These are phyloP conservation scores for Drosophila melanica DNA, from an alignment of 1,140 invertebrate genomes.

Conservation along the genomic window DNA sequence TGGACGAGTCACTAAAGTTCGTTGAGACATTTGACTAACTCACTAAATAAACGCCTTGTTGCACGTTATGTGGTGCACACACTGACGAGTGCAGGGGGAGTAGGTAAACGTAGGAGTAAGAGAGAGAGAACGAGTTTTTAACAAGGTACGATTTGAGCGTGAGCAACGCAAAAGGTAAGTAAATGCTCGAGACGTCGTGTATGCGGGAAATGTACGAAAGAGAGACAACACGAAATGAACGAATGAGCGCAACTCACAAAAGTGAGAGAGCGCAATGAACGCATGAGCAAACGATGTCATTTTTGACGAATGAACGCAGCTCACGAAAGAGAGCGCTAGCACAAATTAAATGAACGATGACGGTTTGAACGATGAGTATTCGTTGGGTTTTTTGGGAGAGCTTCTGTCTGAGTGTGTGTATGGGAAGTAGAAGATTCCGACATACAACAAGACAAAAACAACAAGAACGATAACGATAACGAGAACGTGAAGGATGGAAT, in stretches of 20 bases:
- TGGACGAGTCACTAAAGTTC: slow-evolving; percentile 27
- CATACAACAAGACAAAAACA: slow-evolving; percentile 38
- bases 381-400: neutral
- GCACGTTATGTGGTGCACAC: slow-evolving; percentile 31
- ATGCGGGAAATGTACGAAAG: slow-evolving; percentile 7
- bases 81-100: neutral
- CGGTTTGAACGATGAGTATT: neutral
- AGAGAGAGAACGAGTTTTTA: slow-evolving; percentile 2
- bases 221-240: slow-evolving; percentile 13
- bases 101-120: no score
- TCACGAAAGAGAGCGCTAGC: neutral
- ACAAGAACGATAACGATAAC: slow-evolving; percentile 43
- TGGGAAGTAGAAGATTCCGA: slow-evolving; percentile 37
- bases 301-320: neutral
- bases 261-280: neutral
- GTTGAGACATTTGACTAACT: slow-evolving; percentile 33
- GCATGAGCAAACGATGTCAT: neutral
- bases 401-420: neutral
- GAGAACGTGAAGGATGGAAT: slow-evolving; percentile 34
- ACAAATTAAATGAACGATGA: neutral
- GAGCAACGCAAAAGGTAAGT: slow-evolving; percentile 29
- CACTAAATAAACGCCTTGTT: slow-evolving; percentile 7
- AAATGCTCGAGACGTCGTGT: slow-evolving; percentile 16
- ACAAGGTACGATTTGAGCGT: neutral
- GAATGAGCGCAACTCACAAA: neutral